Evolutionary conservation across 2,113 vertebrate genomes (phyloP).

Genomic region (Pristiophorus japonicus): DNA sequence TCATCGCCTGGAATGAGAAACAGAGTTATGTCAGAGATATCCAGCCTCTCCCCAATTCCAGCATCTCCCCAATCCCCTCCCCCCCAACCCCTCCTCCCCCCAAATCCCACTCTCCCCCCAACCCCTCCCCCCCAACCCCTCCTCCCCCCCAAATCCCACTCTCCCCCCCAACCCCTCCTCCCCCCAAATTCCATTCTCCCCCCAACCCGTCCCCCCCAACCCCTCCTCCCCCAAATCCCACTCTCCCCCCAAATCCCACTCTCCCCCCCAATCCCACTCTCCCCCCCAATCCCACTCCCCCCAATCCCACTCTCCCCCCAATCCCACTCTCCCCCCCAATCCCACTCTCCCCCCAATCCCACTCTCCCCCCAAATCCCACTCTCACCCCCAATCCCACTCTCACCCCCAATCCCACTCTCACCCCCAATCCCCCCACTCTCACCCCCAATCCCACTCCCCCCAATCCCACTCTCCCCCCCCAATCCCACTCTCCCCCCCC

Average conservation of each 20-base stretch:
- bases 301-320: too few relatives aligned
- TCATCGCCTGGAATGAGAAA: neutral
- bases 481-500: too few relatives aligned
- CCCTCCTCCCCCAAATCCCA: slow-evolving; percentile 31
- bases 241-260: too few relatives aligned
- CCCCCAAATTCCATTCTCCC: neutral
- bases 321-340: slow-evolving; percentile 39
- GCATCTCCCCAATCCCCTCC: neutral
- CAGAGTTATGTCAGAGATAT: neutral
- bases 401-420: too few relatives aligned
- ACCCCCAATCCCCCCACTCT: too few relatives aligned
- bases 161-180: neutral
- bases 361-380: too few relatives aligned
- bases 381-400: too few relatives aligned
- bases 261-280: neutral
- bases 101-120: slow-evolving; percentile 33
- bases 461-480: too few relatives aligned
- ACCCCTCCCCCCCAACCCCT: slow-evolving; percentile 23
- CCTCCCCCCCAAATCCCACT: neutral
- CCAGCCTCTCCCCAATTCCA: neutral
- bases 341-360: too few relatives aligned
- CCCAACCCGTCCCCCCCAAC: neutral
- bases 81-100: too few relatives aligned
- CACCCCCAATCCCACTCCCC: too few relatives aligned
- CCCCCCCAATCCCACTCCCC: too few relatives aligned